These are phyloP conservation scores for Cheilosia pagana DNA, from an alignment of 2,888 invertebrate species.

Conservation along the genomic window DNA sequence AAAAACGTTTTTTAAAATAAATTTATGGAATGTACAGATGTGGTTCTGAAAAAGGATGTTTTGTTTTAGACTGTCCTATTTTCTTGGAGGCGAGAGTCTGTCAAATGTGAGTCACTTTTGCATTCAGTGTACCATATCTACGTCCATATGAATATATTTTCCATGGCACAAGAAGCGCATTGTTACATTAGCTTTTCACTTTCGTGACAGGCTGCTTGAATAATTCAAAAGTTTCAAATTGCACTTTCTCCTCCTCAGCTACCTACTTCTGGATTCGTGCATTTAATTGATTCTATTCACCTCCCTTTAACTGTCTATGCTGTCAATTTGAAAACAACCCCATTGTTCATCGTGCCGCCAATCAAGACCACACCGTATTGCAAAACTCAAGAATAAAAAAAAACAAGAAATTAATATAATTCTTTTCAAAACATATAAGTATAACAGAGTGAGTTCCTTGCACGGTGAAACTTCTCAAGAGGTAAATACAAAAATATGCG, in stretches of 20 bases:
- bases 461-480: neutral
- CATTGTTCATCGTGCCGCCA: conserved; percentile 29
- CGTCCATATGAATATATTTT: no score
- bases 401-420: conserved; percentile 65
- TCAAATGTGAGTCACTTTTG: neutral
- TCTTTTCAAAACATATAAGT: conserved; percentile 8
- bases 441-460: neutral
- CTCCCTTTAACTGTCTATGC: neutral
- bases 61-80: no score
- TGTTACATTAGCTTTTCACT: conserved; percentile 41
- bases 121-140: neutral
- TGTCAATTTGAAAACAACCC: neutral
- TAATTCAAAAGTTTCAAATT: conserved; percentile 44
- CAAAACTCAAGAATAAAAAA: conserved; percentile 61
- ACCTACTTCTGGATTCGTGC: conserved; percentile 20
- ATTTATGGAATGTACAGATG: no score
- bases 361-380: conserved; percentile 53
- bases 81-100: no score
- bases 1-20: no score
- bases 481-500: conserved; percentile 21
- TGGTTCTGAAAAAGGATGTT: no score
- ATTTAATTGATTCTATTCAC: conserved; percentile 43
- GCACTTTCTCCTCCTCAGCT: conserved; percentile 48
- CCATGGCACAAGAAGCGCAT: neutral
- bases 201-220: conserved; percentile 39